phyloP scores from a whole-genome alignment of 2,113 vertebrate genomes.

The Hyaena hyaena region DNA sequence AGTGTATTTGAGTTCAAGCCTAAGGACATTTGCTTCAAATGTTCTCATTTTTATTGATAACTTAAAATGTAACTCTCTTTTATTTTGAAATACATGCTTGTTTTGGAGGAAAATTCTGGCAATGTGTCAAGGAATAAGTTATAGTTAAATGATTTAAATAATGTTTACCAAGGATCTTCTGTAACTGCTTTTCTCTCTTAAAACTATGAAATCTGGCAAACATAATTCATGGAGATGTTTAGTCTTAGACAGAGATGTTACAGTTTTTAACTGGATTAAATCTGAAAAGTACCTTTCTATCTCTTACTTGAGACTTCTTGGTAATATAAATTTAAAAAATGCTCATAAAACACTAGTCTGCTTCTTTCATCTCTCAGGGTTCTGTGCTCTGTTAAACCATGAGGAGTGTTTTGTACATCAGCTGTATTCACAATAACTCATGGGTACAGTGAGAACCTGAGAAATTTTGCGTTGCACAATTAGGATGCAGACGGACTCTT shows the following conservation, averaged over 20 bases:
- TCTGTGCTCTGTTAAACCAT: background rate
- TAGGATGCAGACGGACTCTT: background rate
- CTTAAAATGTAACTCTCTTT: constrained; percentile 54
- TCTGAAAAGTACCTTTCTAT: constrained; percentile 17
- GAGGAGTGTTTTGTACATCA: background rate
- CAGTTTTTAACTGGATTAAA: background rate
- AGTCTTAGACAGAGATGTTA: constrained; percentile 52
- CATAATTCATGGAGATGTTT: constrained; percentile 1
- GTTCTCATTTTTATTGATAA: constrained; percentile 68
- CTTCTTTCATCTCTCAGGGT: constrained; percentile 20
- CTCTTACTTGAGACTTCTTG: background rate
- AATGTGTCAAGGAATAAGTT: constrained; percentile 51
- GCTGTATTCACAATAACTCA: background rate
- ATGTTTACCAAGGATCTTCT: constrained; percentile 31
- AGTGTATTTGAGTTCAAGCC: constrained; percentile 39
- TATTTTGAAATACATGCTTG: constrained; percentile 61
- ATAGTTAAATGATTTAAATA: constrained; percentile 62
- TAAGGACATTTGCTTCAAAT: constrained; percentile 56
- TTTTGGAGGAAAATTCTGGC: constrained; percentile 57
- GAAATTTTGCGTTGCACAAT: background rate
- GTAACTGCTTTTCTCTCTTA: constrained; percentile 47
- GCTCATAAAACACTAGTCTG: constrained; percentile 1
- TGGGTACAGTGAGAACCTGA: background rate
- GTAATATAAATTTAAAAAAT: constrained; percentile 48
- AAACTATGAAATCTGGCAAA: constrained; percentile 19